phyloP scores from a whole-genome alignment of 2,113 vertebrate species.

The Myotis davidii region DNA sequence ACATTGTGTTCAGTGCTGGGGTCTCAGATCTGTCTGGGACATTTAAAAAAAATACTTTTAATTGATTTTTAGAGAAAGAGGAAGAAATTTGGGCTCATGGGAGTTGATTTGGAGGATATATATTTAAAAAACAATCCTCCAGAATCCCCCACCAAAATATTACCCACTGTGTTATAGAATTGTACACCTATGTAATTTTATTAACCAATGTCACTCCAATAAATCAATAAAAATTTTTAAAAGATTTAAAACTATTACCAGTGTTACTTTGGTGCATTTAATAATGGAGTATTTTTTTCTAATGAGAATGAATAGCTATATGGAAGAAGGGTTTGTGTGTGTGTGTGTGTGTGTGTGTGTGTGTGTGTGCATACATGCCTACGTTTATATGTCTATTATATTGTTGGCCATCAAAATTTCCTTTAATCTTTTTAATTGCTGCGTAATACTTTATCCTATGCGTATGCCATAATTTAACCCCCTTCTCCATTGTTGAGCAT shows the following conservation, averaged over 20 bases:
- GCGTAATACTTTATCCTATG: not conserved
- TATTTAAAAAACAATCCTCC: not conserved
- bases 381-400: not conserved
- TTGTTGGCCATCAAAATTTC: not conserved
- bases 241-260: not conserved
- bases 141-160: not conserved
- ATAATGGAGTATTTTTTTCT: not conserved
- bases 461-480: not conserved
- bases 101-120: not conserved
- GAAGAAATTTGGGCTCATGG: not conserved
- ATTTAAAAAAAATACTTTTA: not conserved
- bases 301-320: not conserved
- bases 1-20: not conserved
- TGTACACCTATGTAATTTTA: not conserved
- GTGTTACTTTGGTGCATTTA: not conserved
- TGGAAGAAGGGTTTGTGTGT: not conserved
- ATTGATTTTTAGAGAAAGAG: not conserved
- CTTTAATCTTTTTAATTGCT: slow-evolving; percentile 19
- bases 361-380: not conserved
- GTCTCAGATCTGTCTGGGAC: not conserved
- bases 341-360: not conserved
- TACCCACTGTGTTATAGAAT: not conserved
- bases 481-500: not conserved
- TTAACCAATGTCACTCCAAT: not conserved
- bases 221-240: not conserved